A percentile compares a stretch with the other conserved stretches of the same genome.
Conservation (phyloP, 2,888 invertebrate species). For the Oegoconia quadripuncta region DNA sequence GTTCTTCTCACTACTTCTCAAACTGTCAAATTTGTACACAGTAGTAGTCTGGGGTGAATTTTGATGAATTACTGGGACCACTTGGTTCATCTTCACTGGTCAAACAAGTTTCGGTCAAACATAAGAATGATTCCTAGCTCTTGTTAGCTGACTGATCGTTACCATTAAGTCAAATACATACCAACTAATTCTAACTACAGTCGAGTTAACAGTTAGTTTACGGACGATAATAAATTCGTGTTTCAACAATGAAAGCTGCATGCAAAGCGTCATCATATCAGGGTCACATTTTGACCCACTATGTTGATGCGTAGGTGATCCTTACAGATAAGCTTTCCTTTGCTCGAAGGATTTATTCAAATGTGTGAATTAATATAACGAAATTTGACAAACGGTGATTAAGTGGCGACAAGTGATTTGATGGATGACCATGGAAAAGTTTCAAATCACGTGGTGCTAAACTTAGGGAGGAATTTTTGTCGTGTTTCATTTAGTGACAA, state of each 20-base stretch:
- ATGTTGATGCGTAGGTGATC: constrained; percentile 20
- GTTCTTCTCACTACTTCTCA: no score
- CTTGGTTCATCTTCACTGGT: no score
- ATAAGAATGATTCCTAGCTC: no score
- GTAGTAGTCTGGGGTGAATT: no score
- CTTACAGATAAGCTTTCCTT: background rate
- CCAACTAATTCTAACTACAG: background rate
- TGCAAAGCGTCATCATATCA: constrained; percentile 4
- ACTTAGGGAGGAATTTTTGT: constrained; percentile 1
- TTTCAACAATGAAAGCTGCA: constrained; percentile 9
- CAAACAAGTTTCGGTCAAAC: no score
- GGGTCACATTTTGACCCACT: constrained; percentile 26
- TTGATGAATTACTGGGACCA: no score
- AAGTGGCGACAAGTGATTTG: background rate
- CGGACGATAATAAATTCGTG: constrained; percentile 1
- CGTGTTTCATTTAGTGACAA: constrained; percentile 26
- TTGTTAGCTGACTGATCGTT: no score
- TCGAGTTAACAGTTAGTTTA: no score
- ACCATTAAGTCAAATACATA: no score
- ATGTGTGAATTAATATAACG: constrained; percentile 1
- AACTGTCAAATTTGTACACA: no score
- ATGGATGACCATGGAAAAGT: background rate
- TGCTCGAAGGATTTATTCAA: background rate
- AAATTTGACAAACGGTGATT: background rate
- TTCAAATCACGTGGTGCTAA: background rate